phyloP scores from a whole-genome alignment of 2,113 vertebrate species.

The Prinia subflava region DNA sequence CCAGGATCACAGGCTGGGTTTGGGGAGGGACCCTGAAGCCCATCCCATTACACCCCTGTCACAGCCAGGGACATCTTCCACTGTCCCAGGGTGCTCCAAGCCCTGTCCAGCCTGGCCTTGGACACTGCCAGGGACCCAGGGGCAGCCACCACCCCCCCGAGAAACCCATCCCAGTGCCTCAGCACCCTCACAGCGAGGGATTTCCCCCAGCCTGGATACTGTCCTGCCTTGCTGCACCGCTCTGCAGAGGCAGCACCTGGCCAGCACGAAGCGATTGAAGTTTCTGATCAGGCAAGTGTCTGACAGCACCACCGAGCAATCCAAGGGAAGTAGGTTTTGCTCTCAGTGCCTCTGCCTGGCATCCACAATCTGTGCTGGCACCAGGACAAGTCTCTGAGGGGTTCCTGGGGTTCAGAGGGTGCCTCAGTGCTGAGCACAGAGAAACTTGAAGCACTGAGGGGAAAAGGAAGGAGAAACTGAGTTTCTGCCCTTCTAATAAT shows the following conservation, averaged over 20 bases:
- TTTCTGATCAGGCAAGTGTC: not conserved
- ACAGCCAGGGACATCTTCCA: not conserved
- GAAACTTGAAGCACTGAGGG: not conserved
- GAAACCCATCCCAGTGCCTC: not conserved
- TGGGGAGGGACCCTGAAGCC: not conserved
- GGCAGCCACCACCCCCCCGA: not conserved
- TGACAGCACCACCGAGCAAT: not conserved
- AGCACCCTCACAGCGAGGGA: not conserved
- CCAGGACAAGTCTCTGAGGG: not conserved
- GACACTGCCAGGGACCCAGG: not conserved
- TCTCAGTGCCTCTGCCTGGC: not conserved
- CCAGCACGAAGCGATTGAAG: rapidly evolving
- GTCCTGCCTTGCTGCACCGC: rapidly evolving
- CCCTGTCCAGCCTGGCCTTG: not conserved
- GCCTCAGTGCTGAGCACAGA: not conserved
- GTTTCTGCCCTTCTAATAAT: not conserved
- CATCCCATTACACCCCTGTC: not conserved
- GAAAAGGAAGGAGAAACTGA: not conserved
- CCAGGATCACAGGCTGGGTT: rapidly evolving
- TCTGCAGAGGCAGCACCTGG: not conserved
- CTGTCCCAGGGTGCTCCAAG: too few relatives aligned
- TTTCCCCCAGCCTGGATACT: not conserved
- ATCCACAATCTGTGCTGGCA: not conserved
- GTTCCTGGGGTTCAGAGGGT: not conserved
- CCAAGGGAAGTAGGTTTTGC: not conserved